Conservation (phyloP, 2,888 invertebrate genomes). For the Heteropelma amictum region DNA sequence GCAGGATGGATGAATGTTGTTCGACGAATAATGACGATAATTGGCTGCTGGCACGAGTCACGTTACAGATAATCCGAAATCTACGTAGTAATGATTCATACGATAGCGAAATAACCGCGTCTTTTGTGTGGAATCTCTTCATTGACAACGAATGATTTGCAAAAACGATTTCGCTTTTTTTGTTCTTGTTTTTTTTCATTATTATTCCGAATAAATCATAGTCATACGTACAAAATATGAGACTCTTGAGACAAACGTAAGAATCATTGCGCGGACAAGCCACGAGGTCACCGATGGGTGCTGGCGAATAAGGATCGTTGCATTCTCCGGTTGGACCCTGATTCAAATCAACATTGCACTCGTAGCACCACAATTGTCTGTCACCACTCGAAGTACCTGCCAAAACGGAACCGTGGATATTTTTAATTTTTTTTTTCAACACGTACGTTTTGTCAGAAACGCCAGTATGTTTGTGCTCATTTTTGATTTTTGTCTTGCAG, state of each 20-base stretch:
- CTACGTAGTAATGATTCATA: constrained; percentile 34
- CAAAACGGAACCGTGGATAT: constrained; percentile 9
- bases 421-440: no score
- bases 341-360: constrained; percentile 65
- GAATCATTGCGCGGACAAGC: constrained; percentile 64
- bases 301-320: constrained; percentile 66
- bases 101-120: constrained; percentile 19
- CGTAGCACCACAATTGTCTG: constrained; percentile 65
- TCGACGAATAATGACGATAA: constrained; percentile 43
- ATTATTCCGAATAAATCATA: no score
- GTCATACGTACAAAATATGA: constrained; percentile 64
- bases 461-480: no score
- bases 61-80: constrained; percentile 16
- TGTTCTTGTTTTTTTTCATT: no score
- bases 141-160: not conserved
- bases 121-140: not conserved
- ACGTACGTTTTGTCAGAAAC: no score
- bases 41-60: constrained; percentile 44
- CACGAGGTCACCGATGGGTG: constrained; percentile 58
- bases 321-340: constrained; percentile 61
- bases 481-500: no score
- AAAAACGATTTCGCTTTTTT: not conserved
- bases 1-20: constrained; percentile 42
- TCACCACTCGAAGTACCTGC: constrained; percentile 27
- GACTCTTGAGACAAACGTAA: constrained; percentile 66